Evolutionary conservation across 2,797 vertebrate genomes (phyloP).

Genomic region (Liasis olivaceus): DNA sequence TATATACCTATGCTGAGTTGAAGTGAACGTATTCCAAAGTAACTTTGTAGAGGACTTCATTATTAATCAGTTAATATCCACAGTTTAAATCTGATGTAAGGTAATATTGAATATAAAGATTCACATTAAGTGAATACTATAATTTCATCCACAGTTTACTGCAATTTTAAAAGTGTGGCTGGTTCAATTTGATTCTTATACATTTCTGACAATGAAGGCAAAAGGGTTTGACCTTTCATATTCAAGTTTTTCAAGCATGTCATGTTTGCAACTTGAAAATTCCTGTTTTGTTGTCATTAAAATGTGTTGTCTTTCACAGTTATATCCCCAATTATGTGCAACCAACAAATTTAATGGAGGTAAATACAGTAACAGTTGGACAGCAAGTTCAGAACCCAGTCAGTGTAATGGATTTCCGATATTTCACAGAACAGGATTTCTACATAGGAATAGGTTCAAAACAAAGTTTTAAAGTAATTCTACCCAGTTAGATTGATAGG

Average conservation of each 20-base stretch:
- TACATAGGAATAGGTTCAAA: background rate
- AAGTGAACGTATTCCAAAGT: too few species aligned
- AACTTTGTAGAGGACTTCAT: background rate
- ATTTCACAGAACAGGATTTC: background rate
- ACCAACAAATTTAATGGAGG: background rate
- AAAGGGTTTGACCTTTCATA: background rate
- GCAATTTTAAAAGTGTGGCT: background rate
- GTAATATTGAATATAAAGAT: background rate
- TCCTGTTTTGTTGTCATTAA: constrained; percentile 9
- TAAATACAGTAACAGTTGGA: background rate
- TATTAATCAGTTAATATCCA: background rate
- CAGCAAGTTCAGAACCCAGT: constrained; percentile 1
- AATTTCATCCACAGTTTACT: background rate
- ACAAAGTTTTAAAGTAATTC: constrained; percentile 13
- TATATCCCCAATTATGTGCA: constrained; percentile 15
- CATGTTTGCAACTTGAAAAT: constrained; percentile 13
- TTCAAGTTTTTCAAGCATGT: background rate
- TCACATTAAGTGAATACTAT: background rate
- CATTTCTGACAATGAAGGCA: background rate
- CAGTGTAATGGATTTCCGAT: constrained; percentile 3
- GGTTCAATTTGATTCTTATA: background rate
- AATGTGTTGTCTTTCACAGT: background rate
- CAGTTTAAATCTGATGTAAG: background rate
- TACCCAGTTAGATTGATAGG: constrained; percentile 6
- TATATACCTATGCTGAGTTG: background rate